Evolutionary conservation across 2,888 invertebrate genomes (phyloP).

Genomic region (Lumbricus terrestris): DNA sequence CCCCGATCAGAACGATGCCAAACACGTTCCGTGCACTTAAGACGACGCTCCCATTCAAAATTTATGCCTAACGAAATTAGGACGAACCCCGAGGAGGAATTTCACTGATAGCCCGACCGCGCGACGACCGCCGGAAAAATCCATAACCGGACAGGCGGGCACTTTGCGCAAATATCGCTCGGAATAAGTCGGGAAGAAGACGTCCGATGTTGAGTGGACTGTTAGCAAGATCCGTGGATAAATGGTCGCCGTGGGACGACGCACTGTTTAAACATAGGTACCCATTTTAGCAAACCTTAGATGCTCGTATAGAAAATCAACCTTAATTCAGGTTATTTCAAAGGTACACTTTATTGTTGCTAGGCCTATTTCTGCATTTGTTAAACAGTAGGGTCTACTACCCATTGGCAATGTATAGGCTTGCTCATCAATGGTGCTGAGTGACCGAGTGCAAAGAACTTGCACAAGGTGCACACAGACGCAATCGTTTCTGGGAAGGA

Average conservation of each 20-base stretch:
- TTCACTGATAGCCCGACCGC: not conserved
- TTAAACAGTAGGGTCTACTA: not conserved
- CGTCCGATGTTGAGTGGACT: not conserved
- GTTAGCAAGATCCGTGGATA: not conserved
- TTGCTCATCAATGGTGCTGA: not conserved
- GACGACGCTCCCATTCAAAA: not conserved
- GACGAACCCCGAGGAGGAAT: not conserved
- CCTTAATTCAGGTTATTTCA: not conserved
- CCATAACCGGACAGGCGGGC: not conserved
- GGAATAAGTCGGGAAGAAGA: not conserved
- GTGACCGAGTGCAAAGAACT: not conserved
- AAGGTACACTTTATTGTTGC: not conserved
- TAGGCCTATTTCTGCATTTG: not conserved
- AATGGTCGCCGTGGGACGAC: not conserved
- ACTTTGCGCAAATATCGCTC: not conserved
- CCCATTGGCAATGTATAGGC: no score
- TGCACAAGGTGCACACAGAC: no score
- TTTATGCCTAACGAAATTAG: conserved; percentile 3
- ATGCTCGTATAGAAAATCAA: not conserved
- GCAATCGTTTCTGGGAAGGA: not conserved
- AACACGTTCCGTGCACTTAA: not conserved
- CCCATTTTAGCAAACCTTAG: not conserved
- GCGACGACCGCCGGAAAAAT: not conserved
- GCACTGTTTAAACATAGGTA: not conserved
- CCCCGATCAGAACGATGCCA: not conserved